Conservation (phyloP, 2,888 invertebrate genomes). For the Pollenia angustigena region DNA sequence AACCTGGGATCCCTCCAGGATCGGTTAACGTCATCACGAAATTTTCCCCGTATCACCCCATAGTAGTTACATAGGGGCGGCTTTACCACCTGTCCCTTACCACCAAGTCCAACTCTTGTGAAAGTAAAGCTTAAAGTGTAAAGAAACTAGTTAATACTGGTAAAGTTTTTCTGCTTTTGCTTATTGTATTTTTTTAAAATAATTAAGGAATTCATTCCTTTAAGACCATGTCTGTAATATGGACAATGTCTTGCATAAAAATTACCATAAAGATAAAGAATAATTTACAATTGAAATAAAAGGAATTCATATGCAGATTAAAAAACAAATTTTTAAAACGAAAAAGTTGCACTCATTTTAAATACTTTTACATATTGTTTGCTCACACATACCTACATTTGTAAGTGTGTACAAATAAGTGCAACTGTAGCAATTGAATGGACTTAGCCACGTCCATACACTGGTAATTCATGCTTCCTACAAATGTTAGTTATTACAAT, state of each 20-base stretch:
- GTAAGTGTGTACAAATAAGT: not conserved
- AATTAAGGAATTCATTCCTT: no score
- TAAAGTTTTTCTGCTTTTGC: no score
- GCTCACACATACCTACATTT: not conserved
- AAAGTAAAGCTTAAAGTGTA: no score
- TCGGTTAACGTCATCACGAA: no score
- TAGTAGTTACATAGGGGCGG: no score
- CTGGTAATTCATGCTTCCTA: not conserved
- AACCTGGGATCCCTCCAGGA: no score
- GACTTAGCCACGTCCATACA: not conserved
- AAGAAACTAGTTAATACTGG: no score
- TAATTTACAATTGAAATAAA: conserved; percentile 41
- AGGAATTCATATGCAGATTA: conserved; percentile 7
- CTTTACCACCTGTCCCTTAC: no score
- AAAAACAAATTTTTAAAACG: not conserved
- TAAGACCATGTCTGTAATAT: not conserved
- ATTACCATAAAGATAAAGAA: conserved; percentile 52
- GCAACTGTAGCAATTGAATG: not conserved
- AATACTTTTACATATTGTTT: conserved; percentile 20
- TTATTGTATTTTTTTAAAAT: no score
- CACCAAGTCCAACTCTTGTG: no score
- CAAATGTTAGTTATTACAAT: not conserved
- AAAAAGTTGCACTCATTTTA: conserved; percentile 46
- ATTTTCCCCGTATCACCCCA: no score
- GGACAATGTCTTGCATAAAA: conserved; percentile 34